phyloP scores from a whole-genome alignment of 2,888 invertebrate species.

The Crocallis elinguaria region DNA sequence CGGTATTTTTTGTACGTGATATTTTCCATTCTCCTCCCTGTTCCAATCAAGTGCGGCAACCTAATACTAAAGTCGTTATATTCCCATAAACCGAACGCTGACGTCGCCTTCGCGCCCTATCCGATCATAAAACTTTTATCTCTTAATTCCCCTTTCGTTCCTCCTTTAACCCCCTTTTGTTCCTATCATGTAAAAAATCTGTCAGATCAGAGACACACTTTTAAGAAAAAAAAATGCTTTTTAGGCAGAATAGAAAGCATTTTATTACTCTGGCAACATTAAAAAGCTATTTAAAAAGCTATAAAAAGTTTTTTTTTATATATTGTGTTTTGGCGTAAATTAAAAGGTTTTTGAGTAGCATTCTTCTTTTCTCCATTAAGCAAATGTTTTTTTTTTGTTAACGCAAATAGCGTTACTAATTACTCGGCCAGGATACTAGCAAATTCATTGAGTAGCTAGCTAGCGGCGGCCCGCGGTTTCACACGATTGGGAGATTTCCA shows the following conservation, averaged over 20 bases:
- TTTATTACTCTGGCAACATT: slow-evolving; percentile 33
- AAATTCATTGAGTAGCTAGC: too few species aligned
- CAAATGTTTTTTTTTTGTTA: too few species aligned
- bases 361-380: slow-evolving; percentile 7
- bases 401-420: too few species aligned
- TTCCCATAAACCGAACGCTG: slow-evolving; percentile 64
- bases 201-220: slow-evolving; percentile 20
- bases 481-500: too few species aligned
- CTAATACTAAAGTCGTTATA: slow-evolving; percentile 35
- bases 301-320: slow-evolving; percentile 6
- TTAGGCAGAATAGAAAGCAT: slow-evolving; percentile 30
- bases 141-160: slow-evolving; percentile 55
- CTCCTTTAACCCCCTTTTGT: slow-evolving; percentile 44
- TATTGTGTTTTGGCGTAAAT: slow-evolving; percentile 21
- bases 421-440: too few species aligned
- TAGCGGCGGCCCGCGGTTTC: too few species aligned
- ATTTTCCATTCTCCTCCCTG: slow-evolving; percentile 16
- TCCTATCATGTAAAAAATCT: slow-evolving; percentile 22
- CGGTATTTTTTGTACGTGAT: too few species aligned
- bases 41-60: slow-evolving; percentile 34
- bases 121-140: slow-evolving; percentile 80
- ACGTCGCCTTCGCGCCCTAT: slow-evolving; percentile 50
- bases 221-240: slow-evolving; percentile 30
- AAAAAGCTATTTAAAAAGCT: slow-evolving; percentile 23
- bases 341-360: slow-evolving; percentile 6